Evolutionary conservation across 1,140 invertebrate genomes (phyloP).

Genomic region (Caenorhabditis elegans): DNA sequence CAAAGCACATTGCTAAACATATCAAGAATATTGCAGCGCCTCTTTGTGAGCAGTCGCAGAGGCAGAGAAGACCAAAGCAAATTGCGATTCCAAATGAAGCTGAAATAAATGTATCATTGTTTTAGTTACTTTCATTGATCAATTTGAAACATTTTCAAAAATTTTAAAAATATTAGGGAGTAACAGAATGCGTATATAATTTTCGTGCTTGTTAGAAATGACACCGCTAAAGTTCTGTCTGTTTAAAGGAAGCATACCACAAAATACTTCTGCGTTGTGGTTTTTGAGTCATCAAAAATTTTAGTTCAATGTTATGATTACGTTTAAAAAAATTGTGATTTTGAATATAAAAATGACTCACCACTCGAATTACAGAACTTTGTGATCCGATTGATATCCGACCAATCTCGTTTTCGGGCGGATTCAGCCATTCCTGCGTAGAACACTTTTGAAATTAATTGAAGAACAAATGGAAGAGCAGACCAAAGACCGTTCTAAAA

Average conservation of each 20-base stretch:
- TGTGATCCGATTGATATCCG: constrained; percentile 50
- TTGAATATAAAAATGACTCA: too few species aligned
- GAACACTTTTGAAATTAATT: constrained; percentile 63
- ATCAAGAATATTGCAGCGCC: constrained; percentile 55
- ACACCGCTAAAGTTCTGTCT: too few species aligned
- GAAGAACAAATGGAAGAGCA: constrained; percentile 62
- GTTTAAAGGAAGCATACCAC: too few species aligned
- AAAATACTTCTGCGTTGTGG: too few species aligned
- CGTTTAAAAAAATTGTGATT: too few species aligned
- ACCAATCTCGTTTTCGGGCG: constrained; percentile 40
- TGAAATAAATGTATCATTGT: too few species aligned
- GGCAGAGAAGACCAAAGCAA: constrained; percentile 57
- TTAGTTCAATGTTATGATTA: too few species aligned
- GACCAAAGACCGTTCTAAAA: constrained; percentile 64
- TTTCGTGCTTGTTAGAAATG: too few species aligned
- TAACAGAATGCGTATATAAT: too few species aligned
- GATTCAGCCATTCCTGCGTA: constrained; percentile 62
- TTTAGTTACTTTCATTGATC: too few species aligned
- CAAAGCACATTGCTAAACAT: constrained; percentile 57
- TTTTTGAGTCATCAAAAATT: too few species aligned
- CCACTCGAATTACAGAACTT: constrained; percentile 64
- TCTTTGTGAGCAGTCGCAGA: constrained; percentile 55
- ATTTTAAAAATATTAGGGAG: background rate
- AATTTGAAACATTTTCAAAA: background rate
- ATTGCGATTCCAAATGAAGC: constrained; percentile 61